Base-by-base conservation (phyloP, 2,888 invertebrate species). In the Carcina quercana region DNA sequence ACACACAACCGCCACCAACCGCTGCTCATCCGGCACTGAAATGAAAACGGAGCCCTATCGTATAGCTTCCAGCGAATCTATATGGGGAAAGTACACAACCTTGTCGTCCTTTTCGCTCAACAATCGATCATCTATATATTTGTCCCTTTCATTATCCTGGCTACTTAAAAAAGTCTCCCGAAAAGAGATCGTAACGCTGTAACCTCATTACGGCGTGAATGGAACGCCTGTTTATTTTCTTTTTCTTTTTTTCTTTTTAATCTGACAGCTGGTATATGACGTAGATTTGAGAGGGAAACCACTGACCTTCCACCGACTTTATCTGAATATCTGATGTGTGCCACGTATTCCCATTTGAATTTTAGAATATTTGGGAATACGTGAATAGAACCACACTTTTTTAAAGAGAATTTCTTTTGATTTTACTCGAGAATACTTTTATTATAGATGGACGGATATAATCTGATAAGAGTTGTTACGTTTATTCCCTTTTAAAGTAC, bases 41-140 rank as follows among this genome's bases (percentile, higher is more conserved):
- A 50, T 45, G 43, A 45, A 43, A 48, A 48, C 39, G 37, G 45
- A 43, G 47, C 50, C 46, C 49, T 55, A 17, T 10, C 24, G 10
- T 24, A 51, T 57, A 63, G 72, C 66, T 72, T 74, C 74, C 69
- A 69, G 69, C 67, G 74, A 72, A 80, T 80, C 80, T 76, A 79
- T 78, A 79, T 66, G 66, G n/a, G 62, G 73, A 72, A 56, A 56
- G 52, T 59, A 54, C 53, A 55, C 44, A 50, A 42, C 40, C 37
- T 43, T 13, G 22, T 50, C 29, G 32, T 75, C 72, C 48, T 46
- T 53, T 38, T 74, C 63, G 33, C 35, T 37, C 53, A 3, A 14
- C 26, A 27, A 13, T 21, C 27, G 8, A 33, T 22, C 20, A 33
- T 54, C 47, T 28, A n/a, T 11, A 45, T 32, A 19, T 69, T 67